Evolutionary conservation across 2,797 vertebrate species (phyloP), one percentile per base, ranked within the genome.

Genomic region (Periparus ater): DNA sequence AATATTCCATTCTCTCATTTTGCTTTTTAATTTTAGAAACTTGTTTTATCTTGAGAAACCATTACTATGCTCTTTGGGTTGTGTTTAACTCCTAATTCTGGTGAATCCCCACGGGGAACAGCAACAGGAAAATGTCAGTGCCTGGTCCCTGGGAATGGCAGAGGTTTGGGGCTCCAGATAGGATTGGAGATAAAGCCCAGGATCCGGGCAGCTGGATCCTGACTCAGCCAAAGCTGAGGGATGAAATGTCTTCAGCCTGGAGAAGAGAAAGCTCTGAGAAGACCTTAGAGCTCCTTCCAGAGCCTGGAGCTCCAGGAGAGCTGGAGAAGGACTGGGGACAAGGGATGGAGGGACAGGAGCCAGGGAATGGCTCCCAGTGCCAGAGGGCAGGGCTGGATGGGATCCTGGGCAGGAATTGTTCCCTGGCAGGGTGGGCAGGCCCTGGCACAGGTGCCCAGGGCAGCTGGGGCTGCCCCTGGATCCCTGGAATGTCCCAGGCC

Each of bases 361-460:
- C 36, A 9, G 67, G 38, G 32, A n/a, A 44, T 11, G 48, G 23
- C 20, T 32, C 3, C 22, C 36, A 32, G 0, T 38, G 32, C 11
- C 55, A 7, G 3, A 63, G 63, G 32, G 8, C 50, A 63, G 63
- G 36, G 14, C 0, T 10, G 17, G 65, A 0, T 13, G 17, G 44
- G 44, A 16, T 9, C 0, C 1, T 11, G 51, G 42, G 32, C 4
- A 5, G 26, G 18, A 1, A 45, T 45, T 57, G 1, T 9, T 44
- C 17, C 0, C 44, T 16, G 29, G 1, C 3, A 47, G 61, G 36
- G 13, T 7, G 48, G 6, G 1, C 7, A 48, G 21, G 21, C 6
- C 11, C 30, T 42, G 34, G 2, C 26, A 36, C 26, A 50, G 21
- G 2, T 54, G 1, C 22, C 45, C 68, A 32, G 47, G 34, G 54